Conservation (phyloP, 2,888 invertebrate species). For the Itoplectis maculator region DNA sequence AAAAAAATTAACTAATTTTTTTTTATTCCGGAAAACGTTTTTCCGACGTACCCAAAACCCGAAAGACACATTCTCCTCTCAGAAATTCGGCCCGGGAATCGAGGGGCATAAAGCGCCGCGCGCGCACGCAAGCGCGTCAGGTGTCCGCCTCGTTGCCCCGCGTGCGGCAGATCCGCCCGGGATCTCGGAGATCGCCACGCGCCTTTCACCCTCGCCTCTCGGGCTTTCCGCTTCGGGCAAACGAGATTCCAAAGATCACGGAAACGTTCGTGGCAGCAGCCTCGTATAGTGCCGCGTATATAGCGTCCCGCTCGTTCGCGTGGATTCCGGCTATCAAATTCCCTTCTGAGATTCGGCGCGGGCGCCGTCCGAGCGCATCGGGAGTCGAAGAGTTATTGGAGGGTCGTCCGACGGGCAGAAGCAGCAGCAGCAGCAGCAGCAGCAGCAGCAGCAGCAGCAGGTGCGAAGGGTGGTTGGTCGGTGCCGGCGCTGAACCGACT, state of each 20-base stretch:
- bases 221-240: slow-evolving; percentile 46
- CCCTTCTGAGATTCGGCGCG: slow-evolving; percentile 55
- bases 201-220: neutral
- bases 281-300: slow-evolving; percentile 48
- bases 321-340: slow-evolving; percentile 63
- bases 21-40: too few relatives aligned
- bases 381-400: slow-evolving; percentile 62
- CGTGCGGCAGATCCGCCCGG: neutral
- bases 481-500: neutral
- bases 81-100: too few relatives aligned
- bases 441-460: slow-evolving; percentile 32
- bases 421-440: slow-evolving; percentile 38
- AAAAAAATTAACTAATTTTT: too few relatives aligned
- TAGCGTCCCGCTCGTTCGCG: slow-evolving; percentile 22
- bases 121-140: too few relatives aligned
- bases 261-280: slow-evolving; percentile 63
- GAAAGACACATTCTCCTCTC: too few relatives aligned
- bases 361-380: slow-evolving; percentile 34
- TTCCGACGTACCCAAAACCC: too few relatives aligned
- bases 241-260: slow-evolving; percentile 68
- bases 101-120: too few relatives aligned
- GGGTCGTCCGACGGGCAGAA: slow-evolving; percentile 30
- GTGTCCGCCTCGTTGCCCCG: too few relatives aligned
- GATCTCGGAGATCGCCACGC: neutral
- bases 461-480: slow-evolving; percentile 18